These are phyloP conservation scores for Limnothrissa miodon DNA, from an alignment of 2,113 vertebrate species.

Conservation along the genomic window DNA sequence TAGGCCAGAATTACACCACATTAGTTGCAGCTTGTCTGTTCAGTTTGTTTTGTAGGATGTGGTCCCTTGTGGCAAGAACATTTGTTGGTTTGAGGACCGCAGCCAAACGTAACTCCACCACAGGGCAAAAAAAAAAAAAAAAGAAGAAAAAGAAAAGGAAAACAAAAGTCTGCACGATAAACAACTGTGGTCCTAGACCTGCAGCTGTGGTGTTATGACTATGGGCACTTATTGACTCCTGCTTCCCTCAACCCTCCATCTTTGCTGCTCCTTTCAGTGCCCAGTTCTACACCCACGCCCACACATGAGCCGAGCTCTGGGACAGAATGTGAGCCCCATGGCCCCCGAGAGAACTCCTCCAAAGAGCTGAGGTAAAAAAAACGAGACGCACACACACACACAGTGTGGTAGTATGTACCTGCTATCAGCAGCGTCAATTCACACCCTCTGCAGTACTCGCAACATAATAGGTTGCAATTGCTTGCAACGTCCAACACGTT, in stretches of 20 bases:
- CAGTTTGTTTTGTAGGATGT: not conserved
- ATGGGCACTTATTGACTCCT: not conserved
- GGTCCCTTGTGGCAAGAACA: not conserved
- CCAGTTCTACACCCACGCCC: slow-evolving; percentile 60
- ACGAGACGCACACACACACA: not conserved
- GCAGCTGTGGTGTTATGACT: too few relatives aligned
- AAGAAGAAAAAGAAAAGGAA: too few relatives aligned
- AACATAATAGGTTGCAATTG: not conserved
- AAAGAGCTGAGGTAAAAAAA: not conserved
- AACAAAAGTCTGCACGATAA: not conserved
- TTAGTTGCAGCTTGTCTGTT: not conserved
- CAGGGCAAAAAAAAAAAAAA: not conserved
- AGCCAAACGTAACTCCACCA: not conserved
- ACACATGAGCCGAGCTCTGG: slow-evolving; percentile 61
- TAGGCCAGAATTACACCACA: not conserved
- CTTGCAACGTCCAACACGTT: not conserved
- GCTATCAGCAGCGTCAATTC: not conserved
- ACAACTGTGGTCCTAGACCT: not conserved
- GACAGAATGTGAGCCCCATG: slow-evolving; percentile 68
- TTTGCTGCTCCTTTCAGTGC: slow-evolving; percentile 36
- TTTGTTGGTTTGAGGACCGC: not conserved
- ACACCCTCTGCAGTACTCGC: not conserved
- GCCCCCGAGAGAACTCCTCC: not conserved
- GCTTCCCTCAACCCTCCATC: not conserved
- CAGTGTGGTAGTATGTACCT: not conserved